phyloP scores from a whole-genome alignment of 2,113 vertebrate genomes.

The Oceanites oceanicus region DNA sequence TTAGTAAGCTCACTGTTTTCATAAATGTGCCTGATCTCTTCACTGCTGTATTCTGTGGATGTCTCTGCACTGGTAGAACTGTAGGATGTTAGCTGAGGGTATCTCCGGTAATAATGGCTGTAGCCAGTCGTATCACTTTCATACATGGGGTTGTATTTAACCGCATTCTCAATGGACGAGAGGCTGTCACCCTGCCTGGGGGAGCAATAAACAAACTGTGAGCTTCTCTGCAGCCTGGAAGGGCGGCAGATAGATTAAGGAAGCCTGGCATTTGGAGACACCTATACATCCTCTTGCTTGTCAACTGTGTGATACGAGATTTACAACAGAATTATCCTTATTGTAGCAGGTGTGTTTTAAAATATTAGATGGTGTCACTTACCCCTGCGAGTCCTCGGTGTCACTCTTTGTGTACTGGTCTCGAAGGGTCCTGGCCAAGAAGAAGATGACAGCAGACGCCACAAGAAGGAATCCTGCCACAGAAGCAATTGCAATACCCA shows the following conservation, averaged over 20 bases:
- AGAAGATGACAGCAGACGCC: constrained; percentile 81
- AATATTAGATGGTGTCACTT: constrained; percentile 23
- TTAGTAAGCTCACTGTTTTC: constrained; percentile 91
- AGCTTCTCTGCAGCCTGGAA: constrained; percentile 1
- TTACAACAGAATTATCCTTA: neutral
- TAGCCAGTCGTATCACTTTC: constrained; percentile 85
- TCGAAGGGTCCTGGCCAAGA: constrained; percentile 82
- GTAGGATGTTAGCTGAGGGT: constrained; percentile 78
- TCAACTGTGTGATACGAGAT: neutral
- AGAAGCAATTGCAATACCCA: constrained; percentile 85
- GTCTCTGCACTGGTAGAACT: constrained; percentile 84
- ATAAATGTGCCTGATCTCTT: constrained; percentile 93
- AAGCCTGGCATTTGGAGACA: neutral
- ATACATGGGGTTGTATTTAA: constrained; percentile 91
- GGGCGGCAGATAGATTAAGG: neutral
- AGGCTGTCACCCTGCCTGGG: constrained; percentile 82
- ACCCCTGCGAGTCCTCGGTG: constrained; percentile 81
- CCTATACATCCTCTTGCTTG: neutral
- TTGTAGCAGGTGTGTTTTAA: neutral
- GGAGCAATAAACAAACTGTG: constrained; percentile 27
- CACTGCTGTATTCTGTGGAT: constrained; percentile 90
- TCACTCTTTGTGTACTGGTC: constrained; percentile 82
- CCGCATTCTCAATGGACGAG: constrained; percentile 85
- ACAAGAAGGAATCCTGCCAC: constrained; percentile 86
- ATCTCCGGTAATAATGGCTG: constrained; percentile 83